phyloP scores from a whole-genome alignment of 64 coral and sea anemone species.

The Montipora cactus region DNA sequence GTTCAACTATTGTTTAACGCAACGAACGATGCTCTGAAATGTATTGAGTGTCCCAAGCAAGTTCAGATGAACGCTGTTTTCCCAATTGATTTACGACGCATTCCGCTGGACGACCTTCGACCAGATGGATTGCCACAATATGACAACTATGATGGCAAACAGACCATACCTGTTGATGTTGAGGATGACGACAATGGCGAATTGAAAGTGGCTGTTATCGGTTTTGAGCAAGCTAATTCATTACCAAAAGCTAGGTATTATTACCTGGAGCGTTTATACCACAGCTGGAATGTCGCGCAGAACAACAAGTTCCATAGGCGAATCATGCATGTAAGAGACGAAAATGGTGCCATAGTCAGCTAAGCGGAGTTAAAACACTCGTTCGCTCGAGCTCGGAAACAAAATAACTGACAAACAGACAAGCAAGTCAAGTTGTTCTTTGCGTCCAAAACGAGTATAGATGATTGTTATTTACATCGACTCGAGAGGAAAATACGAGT shows the following conservation, averaged over 20 bases:
- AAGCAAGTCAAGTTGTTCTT: too few species aligned
- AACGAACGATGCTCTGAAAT: slow-evolving; percentile 1
- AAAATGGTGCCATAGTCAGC: background rate
- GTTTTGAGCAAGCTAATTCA: too few species aligned
- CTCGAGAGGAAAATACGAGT: too few species aligned
- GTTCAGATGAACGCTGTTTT: slow-evolving; percentile 14
- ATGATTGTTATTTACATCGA: too few species aligned
- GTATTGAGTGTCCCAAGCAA: background rate
- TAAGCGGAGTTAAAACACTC: too few species aligned
- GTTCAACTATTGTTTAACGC: background rate
- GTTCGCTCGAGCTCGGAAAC: too few species aligned
- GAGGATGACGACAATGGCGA: background rate
- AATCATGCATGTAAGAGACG: slow-evolving; percentile 20
- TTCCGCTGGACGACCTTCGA: background rate
- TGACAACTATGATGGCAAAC: slow-evolving; percentile 4
- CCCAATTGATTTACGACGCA: slow-evolving; percentile 9
- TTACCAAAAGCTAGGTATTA: too few species aligned
- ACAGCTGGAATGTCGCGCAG: background rate
- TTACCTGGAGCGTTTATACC: background rate
- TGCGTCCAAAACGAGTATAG: too few species aligned
- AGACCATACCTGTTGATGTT: background rate
- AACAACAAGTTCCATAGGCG: slow-evolving; percentile 23
- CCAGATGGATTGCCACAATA: slow-evolving; percentile 27
- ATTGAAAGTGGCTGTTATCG: too few species aligned
- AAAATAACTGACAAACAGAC: too few species aligned